Evolutionary conservation across 2,888 invertebrate species (phyloP).

Genomic region (Heliconius sara): DNA sequence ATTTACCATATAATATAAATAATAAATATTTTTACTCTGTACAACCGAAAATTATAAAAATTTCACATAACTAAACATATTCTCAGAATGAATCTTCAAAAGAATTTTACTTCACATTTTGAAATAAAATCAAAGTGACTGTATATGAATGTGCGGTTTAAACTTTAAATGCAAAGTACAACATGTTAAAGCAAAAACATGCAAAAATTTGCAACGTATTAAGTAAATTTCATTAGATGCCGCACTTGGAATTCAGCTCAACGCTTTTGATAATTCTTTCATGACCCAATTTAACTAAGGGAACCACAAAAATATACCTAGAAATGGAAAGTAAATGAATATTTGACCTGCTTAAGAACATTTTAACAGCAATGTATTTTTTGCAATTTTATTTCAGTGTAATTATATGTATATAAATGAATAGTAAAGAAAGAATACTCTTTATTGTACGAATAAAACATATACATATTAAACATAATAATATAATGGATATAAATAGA

Average conservation of each 20-base stretch:
- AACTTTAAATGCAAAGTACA: slow-evolving; percentile 14
- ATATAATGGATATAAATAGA: too few species aligned
- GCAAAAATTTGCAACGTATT: slow-evolving; percentile 27
- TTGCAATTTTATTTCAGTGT: slow-evolving; percentile 5
- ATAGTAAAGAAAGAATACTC: too few species aligned
- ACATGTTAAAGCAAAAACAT: slow-evolving; percentile 29
- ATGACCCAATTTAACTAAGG: slow-evolving; percentile 27
- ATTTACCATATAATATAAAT: background rate
- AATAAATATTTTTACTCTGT: background rate
- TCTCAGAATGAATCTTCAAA: background rate
- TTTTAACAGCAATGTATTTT: slow-evolving; percentile 1
- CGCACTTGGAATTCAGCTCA: slow-evolving; percentile 26
- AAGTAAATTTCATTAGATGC: slow-evolving; percentile 29
- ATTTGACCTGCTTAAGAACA: slow-evolving; percentile 25
- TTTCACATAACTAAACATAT: background rate
- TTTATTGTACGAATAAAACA: too few species aligned
- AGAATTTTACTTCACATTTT: background rate
- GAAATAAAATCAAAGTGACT: slow-evolving; percentile 10
- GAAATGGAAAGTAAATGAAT: slow-evolving; percentile 17
- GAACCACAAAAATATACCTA: slow-evolving; percentile 26
- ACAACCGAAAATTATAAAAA: background rate
- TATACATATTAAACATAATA: too few species aligned
- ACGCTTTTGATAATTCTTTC: slow-evolving; percentile 32
- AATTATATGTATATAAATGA: background rate
- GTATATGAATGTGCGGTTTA: slow-evolving; percentile 2